Conservation (phyloP, 2,113 vertebrate species). For the Corapipo altera region DNA sequence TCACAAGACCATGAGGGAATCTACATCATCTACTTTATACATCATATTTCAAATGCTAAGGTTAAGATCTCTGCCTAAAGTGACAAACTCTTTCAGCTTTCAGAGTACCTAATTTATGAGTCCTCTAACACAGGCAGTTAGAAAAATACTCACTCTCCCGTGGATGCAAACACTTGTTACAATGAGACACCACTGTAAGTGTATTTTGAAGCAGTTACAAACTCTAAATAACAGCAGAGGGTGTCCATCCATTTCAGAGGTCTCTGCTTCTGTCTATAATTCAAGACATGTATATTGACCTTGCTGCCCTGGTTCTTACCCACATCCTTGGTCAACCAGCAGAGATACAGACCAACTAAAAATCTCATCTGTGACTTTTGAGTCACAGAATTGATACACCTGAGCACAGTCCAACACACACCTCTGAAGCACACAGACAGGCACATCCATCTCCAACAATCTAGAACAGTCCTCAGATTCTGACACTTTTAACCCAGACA, state of each 20-base stretch:
- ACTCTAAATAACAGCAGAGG: neutral
- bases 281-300: rapidly evolving
- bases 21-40: neutral
- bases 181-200: neutral
- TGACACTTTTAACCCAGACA: neutral
- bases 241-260: neutral
- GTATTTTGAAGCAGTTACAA: neutral
- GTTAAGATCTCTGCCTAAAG: neutral
- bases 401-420: neutral
- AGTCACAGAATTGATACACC: neutral
- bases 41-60: neutral
- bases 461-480: neutral
- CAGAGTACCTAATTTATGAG: neutral
- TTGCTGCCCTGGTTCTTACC: neutral
- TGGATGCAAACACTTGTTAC: neutral
- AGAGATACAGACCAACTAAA: neutral
- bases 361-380: neutral
- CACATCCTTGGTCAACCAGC: neutral
- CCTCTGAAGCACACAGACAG: neutral
- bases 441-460: neutral
- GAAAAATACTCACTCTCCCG: neutral
- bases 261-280: neutral
- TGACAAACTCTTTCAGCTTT: neutral
- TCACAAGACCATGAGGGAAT: neutral
- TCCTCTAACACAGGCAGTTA: neutral